phyloP scores from a whole-genome alignment of 2,797 vertebrate genomes.

The Gambelia wislizenii region DNA sequence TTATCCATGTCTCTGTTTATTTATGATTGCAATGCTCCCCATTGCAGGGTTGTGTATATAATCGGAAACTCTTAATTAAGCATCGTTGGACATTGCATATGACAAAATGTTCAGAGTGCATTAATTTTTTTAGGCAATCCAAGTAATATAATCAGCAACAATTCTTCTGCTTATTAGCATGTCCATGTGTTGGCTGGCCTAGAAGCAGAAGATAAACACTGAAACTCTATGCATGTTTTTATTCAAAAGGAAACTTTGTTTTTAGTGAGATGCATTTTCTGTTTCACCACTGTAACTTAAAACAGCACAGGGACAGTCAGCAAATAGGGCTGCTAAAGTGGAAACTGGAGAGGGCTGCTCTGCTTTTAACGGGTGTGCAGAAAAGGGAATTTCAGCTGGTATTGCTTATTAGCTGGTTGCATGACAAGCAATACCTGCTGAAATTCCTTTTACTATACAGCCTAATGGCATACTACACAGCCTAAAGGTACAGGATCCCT shows the following conservation, averaged over 20 bases:
- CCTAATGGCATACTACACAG: too few species aligned
- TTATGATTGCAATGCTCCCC: slow-evolving; percentile 70
- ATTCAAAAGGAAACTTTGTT: neutral
- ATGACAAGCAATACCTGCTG: too few species aligned
- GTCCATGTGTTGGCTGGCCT: slow-evolving; percentile 37
- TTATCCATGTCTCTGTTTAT: slow-evolving; percentile 76
- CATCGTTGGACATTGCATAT: slow-evolving; percentile 70
- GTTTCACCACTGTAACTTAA: neutral
- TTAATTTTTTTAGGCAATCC: slow-evolving; percentile 42
- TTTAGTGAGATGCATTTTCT: neutral
- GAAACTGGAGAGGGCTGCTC: too few species aligned
- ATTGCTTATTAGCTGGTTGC: too few species aligned
- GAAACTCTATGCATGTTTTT: neutral
- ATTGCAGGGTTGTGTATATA: slow-evolving; percentile 71
- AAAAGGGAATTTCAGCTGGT: too few species aligned
- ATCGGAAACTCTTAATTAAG: slow-evolving; percentile 73
- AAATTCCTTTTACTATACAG: too few species aligned
- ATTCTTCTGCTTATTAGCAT: slow-evolving; percentile 40
- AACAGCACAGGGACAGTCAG: neutral
- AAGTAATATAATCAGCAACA: slow-evolving; percentile 58
- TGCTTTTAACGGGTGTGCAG: too few species aligned
- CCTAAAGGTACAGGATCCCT: too few species aligned
- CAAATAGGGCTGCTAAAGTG: too few species aligned
- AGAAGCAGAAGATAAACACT: neutral
- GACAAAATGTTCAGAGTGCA: slow-evolving; percentile 56